Conservation (phyloP, 1,140 invertebrate species). For the Drosophila melanica region DNA sequence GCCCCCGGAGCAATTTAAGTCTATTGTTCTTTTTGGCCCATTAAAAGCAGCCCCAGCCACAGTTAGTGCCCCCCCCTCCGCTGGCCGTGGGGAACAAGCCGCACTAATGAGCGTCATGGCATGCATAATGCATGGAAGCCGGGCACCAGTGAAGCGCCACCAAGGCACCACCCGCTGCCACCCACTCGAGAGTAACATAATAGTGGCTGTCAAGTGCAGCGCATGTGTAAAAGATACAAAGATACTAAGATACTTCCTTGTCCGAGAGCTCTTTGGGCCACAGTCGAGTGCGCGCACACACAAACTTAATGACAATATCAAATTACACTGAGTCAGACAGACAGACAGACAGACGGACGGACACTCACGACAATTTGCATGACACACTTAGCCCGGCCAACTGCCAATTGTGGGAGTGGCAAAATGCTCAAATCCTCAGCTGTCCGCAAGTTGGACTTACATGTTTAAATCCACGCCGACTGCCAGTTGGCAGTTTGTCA, state of each 20-base stretch:
- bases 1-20: constrained; percentile 57
- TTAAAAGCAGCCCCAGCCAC: constrained; percentile 45
- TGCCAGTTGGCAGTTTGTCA: constrained; percentile 61
- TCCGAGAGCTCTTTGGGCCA: constrained; percentile 61
- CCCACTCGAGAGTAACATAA: constrained; percentile 68
- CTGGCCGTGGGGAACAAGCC: constrained; percentile 55
- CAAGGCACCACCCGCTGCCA: constrained; percentile 13
- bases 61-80: constrained; percentile 3
- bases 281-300: constrained; percentile 75
- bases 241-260: constrained; percentile 69
- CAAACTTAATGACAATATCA: constrained; percentile 79
- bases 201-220: constrained; percentile 76
- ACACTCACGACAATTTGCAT: constrained; percentile 62
- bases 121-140: constrained; percentile 70
- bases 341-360: constrained; percentile 25
- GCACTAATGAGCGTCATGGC: constrained; percentile 76
- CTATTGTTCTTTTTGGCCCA: constrained; percentile 72
- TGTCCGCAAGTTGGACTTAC: constrained; percentile 64
- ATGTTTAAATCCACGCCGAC: constrained; percentile 12
- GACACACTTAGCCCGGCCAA: constrained; percentile 63
- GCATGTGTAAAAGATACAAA: constrained; percentile 68
- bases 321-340: constrained; percentile 52
- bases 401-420: constrained; percentile 24
- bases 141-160: background rate
- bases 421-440: constrained; percentile 50